Conservation (phyloP, 92 coral and sea anemone genomes). For the Epizoanthus scotinus region DNA sequence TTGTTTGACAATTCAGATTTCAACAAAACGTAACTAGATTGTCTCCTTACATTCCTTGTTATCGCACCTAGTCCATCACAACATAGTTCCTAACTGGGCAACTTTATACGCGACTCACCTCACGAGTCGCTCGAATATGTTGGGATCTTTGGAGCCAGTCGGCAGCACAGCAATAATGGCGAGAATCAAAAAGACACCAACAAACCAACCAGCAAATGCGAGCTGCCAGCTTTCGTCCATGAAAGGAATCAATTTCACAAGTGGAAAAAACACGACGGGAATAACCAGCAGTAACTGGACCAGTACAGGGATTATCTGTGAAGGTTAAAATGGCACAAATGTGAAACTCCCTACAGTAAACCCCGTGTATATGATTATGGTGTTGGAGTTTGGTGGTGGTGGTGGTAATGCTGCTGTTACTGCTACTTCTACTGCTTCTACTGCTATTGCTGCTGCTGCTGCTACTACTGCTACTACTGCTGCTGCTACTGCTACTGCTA, state of each 20-base stretch:
- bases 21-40: neutral
- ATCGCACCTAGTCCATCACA: neutral
- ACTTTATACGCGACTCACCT: constrained; percentile 36
- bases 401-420: too few relatives aligned
- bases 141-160: constrained; percentile 45
- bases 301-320: constrained; percentile 10
- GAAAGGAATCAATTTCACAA: constrained; percentile 14
- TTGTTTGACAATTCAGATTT: too few relatives aligned
- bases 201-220: constrained; percentile 17
- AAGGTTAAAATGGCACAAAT: too few relatives aligned
- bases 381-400: too few relatives aligned
- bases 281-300: constrained; percentile 19
- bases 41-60: neutral
- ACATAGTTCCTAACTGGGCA: too few relatives aligned
- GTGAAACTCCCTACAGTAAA: neutral
- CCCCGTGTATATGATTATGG: neutral
- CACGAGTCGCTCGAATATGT: constrained; percentile 35
- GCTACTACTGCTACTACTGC: too few relatives aligned
- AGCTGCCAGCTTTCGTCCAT: neutral
- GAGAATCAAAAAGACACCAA: constrained; percentile 21
- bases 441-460: too few relatives aligned
- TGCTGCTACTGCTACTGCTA: too few relatives aligned
- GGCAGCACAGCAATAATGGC: constrained; percentile 48
- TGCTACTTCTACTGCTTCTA: too few relatives aligned
- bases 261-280: constrained; percentile 15